These are phyloP conservation scores for Dioctria linearis DNA, from an alignment of 2,888 invertebrate species.

Conservation along the genomic window DNA sequence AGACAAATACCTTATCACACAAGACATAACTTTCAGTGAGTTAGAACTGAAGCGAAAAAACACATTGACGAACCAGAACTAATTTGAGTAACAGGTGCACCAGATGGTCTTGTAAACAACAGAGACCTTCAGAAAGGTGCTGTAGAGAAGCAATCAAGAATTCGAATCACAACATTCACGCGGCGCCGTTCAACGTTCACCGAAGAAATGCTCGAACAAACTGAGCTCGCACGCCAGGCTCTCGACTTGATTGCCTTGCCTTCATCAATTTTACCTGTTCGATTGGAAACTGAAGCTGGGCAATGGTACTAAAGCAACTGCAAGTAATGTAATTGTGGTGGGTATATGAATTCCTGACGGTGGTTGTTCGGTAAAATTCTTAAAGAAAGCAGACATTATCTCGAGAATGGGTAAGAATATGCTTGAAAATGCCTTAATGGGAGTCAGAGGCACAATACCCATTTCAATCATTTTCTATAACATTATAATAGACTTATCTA, in stretches of 20 bases:
- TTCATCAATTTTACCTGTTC: conserved; percentile 43
- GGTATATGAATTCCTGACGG: not conserved
- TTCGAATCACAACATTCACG: conserved; percentile 12
- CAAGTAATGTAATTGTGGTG: not conserved
- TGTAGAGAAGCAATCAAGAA: conserved; percentile 6
- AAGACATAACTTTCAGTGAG: conserved; percentile 20
- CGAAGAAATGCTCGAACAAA: conserved; percentile 11
- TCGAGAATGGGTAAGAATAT: conserved; percentile 16
- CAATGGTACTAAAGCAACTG: conserved; percentile 42
- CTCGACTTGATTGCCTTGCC: conserved; percentile 32
- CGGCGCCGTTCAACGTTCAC: conserved; percentile 26
- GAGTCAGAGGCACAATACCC: conserved; percentile 23
- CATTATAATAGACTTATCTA: not conserved
- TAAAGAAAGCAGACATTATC: not conserved
- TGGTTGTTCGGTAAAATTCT: not conserved
- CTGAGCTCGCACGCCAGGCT: conserved; percentile 24
- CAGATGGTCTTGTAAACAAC: conserved; percentile 6
- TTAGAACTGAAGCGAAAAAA: not conserved
- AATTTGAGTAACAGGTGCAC: conserved; percentile 47
- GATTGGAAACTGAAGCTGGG: conserved; percentile 40
- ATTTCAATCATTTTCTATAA: not conserved
- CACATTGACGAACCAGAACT: conserved; percentile 6
- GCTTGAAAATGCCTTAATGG: conserved; percentile 30
- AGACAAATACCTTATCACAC: conserved; percentile 45
- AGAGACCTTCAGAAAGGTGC: not conserved